phyloP scores from a whole-genome alignment of 2,888 invertebrate genomes.

The Drosophila anceps region DNA sequence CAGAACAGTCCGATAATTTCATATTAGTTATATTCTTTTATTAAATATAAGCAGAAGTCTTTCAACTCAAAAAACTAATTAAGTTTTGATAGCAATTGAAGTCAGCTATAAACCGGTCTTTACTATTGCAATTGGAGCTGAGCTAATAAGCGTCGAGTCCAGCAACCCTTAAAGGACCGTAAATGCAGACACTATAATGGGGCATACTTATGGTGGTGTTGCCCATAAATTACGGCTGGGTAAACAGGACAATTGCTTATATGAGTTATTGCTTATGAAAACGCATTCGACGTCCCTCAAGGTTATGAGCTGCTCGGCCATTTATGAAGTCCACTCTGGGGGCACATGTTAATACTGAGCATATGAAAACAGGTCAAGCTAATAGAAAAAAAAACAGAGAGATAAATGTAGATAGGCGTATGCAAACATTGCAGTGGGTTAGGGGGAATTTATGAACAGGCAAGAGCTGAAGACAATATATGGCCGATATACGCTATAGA shows the following conservation, averaged over 20 bases:
- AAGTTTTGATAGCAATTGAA: neutral
- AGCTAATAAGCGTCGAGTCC: too few species aligned
- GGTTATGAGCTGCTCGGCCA: constrained; percentile 35
- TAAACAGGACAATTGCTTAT: constrained; percentile 46
- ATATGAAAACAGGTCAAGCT: constrained; percentile 54
- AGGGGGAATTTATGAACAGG: constrained; percentile 28
- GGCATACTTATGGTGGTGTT: neutral
- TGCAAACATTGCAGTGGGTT: constrained; percentile 49
- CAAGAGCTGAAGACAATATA: neutral
- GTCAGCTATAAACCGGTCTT: neutral
- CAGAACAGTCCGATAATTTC: too few species aligned
- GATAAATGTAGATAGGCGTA: constrained; percentile 34
- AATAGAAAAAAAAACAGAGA: constrained; percentile 47
- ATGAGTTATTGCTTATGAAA: constrained; percentile 74
- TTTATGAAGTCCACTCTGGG: constrained; percentile 22
- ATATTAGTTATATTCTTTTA: neutral
- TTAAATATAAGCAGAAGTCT: neutral
- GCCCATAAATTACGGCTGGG: constrained; percentile 39
- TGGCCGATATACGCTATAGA: neutral
- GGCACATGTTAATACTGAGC: constrained; percentile 54
- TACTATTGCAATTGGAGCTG: neutral
- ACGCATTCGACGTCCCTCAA: constrained; percentile 64
- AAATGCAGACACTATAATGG: neutral
- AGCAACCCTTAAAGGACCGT: neutral
- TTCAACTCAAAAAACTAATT: neutral